Evolutionary conservation across 2,113 vertebrate species (phyloP).

Genomic region (Aptenodytes patagonicus): DNA sequence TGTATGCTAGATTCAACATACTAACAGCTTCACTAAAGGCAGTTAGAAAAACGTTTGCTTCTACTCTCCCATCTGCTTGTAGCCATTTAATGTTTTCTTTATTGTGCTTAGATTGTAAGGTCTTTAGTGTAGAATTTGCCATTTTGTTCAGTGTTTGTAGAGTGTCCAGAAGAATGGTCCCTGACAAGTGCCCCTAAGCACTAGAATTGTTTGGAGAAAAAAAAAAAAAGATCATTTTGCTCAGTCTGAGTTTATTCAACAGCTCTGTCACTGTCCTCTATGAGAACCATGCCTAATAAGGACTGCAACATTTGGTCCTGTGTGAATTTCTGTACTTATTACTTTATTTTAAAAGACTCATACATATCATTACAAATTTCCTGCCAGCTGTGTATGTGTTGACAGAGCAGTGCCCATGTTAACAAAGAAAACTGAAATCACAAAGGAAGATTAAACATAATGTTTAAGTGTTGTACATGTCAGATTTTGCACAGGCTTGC

Average conservation of each 20-base stretch:
- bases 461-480: not conserved
- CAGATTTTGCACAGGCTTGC: constrained; percentile 3
- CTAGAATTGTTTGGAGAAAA: not conserved
- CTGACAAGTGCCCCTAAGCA: constrained; percentile 8
- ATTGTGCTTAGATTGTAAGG: not conserved
- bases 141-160: constrained; percentile 26
- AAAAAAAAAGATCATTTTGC: not conserved
- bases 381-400: not conserved
- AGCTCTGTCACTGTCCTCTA: not conserved
- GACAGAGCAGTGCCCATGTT: not conserved
- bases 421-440: not conserved
- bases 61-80: not conserved
- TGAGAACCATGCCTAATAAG: not conserved
- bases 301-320: not conserved
- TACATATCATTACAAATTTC: not conserved
- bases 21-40: not conserved
- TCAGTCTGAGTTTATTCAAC: not conserved
- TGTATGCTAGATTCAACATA: not conserved
- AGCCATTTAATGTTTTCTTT: not conserved
- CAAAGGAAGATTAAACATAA: not conserved
- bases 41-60: not conserved
- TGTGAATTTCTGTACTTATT: not conserved
- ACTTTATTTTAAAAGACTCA: constrained; percentile 17
- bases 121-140: not conserved
- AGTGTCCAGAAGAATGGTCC: not conserved